Conservation (phyloP, 2,888 invertebrate species). For the Melolontha melolontha region DNA sequence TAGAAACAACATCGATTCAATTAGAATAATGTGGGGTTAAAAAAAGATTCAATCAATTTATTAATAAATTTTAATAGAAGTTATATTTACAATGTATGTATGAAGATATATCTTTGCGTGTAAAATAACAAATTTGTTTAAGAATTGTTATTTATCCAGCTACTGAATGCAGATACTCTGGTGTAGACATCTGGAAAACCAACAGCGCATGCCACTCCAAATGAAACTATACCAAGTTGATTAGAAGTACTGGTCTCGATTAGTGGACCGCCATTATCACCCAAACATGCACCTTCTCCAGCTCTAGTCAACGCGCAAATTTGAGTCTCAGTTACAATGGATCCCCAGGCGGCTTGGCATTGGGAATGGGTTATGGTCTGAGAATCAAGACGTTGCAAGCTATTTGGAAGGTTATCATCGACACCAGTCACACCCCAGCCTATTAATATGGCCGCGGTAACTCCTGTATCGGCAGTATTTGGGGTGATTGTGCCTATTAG, state of each 20-base stretch:
- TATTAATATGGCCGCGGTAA: slow-evolving; percentile 37
- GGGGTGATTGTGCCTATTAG: slow-evolving; percentile 46
- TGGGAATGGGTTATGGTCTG: slow-evolving; percentile 66
- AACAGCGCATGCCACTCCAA: slow-evolving; percentile 68
- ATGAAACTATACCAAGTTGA: slow-evolving; percentile 69
- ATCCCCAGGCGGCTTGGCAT: slow-evolving; percentile 63
- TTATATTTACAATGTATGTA: too few relatives aligned
- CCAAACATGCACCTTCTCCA: slow-evolving; percentile 72
- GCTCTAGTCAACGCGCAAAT: slow-evolving; percentile 70
- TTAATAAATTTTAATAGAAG: too few relatives aligned
- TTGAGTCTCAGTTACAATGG: background rate
- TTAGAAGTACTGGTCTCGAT: slow-evolving; percentile 58
- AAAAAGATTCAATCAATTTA: too few relatives aligned
- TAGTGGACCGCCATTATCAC: slow-evolving; percentile 70
- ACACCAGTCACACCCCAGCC: slow-evolving; percentile 61
- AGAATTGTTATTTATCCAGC: slow-evolving; percentile 62
- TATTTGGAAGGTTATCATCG: slow-evolving; percentile 69
- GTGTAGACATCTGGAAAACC: slow-evolving; percentile 70
- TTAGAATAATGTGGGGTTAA: too few relatives aligned
- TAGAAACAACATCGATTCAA: too few relatives aligned
- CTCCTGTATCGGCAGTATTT: slow-evolving; percentile 29
- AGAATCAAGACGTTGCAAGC: slow-evolving; percentile 69
- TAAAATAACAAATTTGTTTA: too few relatives aligned
- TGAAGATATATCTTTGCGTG: too few relatives aligned
- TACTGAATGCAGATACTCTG: slow-evolving; percentile 64